Percentiles rank a stretch among this genome's conserved stretches.
Conservation (phyloP, 2,888 invertebrate genomes). For the Chirona hameri region DNA sequence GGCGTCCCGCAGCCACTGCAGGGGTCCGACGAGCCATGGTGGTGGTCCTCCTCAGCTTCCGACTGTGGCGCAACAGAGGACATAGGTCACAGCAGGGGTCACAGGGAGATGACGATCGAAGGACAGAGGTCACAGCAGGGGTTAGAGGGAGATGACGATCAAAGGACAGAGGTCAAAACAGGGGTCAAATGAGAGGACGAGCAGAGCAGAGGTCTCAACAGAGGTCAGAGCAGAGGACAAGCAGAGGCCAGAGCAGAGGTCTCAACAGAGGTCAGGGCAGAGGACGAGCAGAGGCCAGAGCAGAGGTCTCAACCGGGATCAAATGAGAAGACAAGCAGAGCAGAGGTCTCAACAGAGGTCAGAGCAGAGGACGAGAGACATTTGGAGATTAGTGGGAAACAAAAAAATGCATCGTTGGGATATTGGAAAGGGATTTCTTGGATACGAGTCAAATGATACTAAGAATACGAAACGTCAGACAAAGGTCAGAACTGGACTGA, state of each 20-base stretch:
- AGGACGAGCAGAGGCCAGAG: neutral
- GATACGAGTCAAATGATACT: neutral
- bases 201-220: neutral
- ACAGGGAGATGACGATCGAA: neutral
- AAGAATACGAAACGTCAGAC: too few relatives aligned
- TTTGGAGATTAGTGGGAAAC: neutral
- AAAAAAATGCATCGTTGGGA: neutral
- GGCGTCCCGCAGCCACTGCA: constrained; percentile 54
- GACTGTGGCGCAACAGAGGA: neutral
- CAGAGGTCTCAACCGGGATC: neutral
- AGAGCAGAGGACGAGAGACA: neutral
- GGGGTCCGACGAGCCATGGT: constrained; percentile 47
- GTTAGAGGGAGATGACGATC: neutral
- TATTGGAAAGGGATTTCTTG: neutral
- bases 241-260: neutral
- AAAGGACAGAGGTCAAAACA: neutral
- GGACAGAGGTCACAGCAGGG: neutral
- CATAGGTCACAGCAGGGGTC: neutral
- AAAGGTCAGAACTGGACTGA: too few relatives aligned
- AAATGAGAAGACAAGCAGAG: neutral
- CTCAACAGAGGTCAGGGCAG: neutral
- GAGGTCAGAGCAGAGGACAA: too few relatives aligned
- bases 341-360: neutral
- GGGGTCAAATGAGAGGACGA: neutral
- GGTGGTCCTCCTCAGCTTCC: constrained; percentile 36